Conservation (phyloP, 2,888 invertebrate genomes). For the Drosophila borborema region DNA sequence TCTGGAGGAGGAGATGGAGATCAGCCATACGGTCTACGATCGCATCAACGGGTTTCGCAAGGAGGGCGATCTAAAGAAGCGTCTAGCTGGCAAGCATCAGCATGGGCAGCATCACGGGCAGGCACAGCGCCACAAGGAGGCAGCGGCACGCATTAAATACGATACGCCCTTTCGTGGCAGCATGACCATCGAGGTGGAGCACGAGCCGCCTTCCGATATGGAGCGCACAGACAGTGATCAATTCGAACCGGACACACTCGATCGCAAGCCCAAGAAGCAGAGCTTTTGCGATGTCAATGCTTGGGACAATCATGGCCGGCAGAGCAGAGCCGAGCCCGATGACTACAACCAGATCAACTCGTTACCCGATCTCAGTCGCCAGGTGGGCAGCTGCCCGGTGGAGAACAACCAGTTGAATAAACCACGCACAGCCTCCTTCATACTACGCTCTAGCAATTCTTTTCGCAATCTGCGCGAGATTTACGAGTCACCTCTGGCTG, state of each 20-base stretch:
- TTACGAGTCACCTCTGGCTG: conserved; percentile 88
- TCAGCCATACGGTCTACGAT: conserved; percentile 90
- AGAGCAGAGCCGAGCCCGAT: conserved; percentile 58
- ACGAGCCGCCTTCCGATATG: conserved; percentile 91
- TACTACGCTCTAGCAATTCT: conserved; percentile 89
- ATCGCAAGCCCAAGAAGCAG: conserved; percentile 90
- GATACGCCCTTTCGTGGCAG: conserved; percentile 90
- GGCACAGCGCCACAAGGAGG: conserved; percentile 76
- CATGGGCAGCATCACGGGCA: conserved; percentile 50
- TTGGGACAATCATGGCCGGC: conserved; percentile 85
- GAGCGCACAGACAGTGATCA: conserved; percentile 89
- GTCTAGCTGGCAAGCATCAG: conserved; percentile 52
- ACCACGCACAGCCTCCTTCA: conserved; percentile 86
- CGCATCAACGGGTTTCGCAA: conserved; percentile 83
- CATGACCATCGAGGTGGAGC: conserved; percentile 93
- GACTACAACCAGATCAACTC: conserved; percentile 73
- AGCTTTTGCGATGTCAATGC: conserved; percentile 86
- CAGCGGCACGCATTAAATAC: conserved; percentile 86
- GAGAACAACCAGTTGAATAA: conserved; percentile 34
- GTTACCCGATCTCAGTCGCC: conserved; percentile 76
- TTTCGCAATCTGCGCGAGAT: conserved; percentile 91
- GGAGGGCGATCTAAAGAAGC: conserved; percentile 83
- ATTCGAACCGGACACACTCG: conserved; percentile 94
- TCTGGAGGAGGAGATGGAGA: conserved; percentile 92
- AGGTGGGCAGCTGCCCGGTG: conserved; percentile 27